Conservation (phyloP, 2,888 invertebrate species). For the Acanthacorydalis orientalis region DNA sequence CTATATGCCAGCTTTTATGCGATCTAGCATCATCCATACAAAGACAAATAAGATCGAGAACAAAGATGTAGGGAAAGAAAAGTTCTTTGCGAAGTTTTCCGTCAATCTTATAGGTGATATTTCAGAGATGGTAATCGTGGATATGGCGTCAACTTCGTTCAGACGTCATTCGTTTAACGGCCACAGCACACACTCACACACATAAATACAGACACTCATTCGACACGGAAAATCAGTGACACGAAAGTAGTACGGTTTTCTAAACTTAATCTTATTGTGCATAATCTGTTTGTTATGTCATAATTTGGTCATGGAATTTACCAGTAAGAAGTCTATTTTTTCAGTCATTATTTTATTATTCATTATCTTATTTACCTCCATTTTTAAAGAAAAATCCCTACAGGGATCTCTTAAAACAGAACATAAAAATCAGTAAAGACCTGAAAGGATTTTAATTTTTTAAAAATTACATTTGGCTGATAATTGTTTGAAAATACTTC, state of each 20-base stretch:
- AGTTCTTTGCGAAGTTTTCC: neutral
- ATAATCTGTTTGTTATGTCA: neutral
- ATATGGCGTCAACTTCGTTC: neutral
- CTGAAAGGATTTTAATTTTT: too few relatives aligned
- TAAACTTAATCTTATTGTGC: neutral
- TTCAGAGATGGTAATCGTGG: neutral
- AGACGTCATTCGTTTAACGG: neutral
- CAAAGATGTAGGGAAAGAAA: neutral
- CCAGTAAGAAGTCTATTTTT: neutral
- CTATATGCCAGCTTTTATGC: too few relatives aligned
- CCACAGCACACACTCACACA: neutral
- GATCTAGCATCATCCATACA: neutral
- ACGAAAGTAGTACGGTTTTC: too few relatives aligned
- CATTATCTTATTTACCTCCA: too few relatives aligned
- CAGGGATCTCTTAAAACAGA: too few relatives aligned
- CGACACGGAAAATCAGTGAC: too few relatives aligned
- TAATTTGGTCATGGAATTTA: neutral
- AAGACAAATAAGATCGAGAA: neutral
- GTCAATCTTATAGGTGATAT: constrained; percentile 3
- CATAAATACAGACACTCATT: neutral
- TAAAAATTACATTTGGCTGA: too few relatives aligned
- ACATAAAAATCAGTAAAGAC: too few relatives aligned
- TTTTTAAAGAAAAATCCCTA: too few relatives aligned
- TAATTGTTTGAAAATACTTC: too few relatives aligned
- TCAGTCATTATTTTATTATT: too few relatives aligned